phyloP scores from a whole-genome alignment of 53 echinoderm and acorn worm species.

The Holothuria scabra region DNA sequence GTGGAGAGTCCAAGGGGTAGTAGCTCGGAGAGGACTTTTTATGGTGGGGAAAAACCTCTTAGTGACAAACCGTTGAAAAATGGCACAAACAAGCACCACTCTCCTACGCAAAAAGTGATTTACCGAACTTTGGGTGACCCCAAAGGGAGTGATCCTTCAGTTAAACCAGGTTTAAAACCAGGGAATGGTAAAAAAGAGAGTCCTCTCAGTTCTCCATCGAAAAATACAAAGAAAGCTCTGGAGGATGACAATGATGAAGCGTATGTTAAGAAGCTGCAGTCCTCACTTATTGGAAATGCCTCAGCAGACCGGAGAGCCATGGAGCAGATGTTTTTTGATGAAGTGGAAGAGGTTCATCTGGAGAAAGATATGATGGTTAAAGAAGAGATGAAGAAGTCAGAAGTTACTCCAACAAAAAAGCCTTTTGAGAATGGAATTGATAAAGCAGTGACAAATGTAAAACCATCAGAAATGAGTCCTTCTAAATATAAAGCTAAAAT shows the following conservation, averaged over 20 bases:
- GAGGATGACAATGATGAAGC: constrained; percentile 38
- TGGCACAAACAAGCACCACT: neutral
- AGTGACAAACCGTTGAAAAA: neutral
- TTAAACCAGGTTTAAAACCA: neutral
- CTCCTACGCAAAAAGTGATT: constrained; percentile 24
- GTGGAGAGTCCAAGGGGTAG: constrained; percentile 23
- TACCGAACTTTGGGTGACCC: constrained; percentile 25
- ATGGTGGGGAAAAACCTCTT: neutral
- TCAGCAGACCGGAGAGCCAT: constrained; percentile 31
- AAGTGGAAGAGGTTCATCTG: constrained; percentile 39
- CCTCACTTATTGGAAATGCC: constrained; percentile 34
- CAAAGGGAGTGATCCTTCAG: neutral
- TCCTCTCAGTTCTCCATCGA: constrained; percentile 1
- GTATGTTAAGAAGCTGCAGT: constrained; percentile 40
- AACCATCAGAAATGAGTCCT: constrained; percentile 2
- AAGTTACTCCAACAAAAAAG: neutral
- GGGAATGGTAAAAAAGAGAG: constrained; percentile 17
- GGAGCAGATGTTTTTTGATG: constrained; percentile 54
- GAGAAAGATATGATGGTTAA: constrained; percentile 44
- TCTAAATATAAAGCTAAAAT: constrained; percentile 24
- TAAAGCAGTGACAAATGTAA: neutral
- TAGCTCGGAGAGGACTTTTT: constrained; percentile 4
- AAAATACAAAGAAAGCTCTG: neutral
- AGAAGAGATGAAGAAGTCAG: constrained; percentile 1
- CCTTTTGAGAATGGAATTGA: constrained; percentile 7